phyloP scores from a whole-genome alignment of 2,797 vertebrate species.

The Protosalanx chinensis region DNA sequence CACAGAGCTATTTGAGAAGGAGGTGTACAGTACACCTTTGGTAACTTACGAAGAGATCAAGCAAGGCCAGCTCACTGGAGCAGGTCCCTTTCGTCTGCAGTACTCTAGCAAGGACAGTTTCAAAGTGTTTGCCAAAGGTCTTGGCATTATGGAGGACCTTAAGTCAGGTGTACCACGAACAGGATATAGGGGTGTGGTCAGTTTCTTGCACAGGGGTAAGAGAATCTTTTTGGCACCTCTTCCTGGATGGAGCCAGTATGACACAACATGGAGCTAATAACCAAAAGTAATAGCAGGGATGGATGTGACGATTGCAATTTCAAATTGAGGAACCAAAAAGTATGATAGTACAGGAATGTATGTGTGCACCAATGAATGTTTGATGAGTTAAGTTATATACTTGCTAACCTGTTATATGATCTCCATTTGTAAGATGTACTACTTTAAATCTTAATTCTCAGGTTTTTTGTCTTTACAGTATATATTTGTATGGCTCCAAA shows the following conservation, averaged over 20 bases:
- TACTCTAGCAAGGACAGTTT: conserved; percentile 85
- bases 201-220: conserved; percentile 80
- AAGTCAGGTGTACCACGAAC: conserved; percentile 91
- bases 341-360: conserved; percentile 6
- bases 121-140: conserved; percentile 82
- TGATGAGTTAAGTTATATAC: conserved; percentile 6
- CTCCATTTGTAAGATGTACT: conserved; percentile 25
- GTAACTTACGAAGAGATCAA: conserved; percentile 79
- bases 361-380: conserved; percentile 29
- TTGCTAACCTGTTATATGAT: conserved; percentile 14
- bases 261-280: conserved; percentile 84
- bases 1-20: conserved; percentile 67
- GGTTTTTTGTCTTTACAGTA: conserved; percentile 52
- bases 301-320: conserved; percentile 17
- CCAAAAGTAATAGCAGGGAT: background rate
- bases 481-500: conserved; percentile 31
- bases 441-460: conserved; percentile 54
- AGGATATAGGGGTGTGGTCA: conserved; percentile 89
- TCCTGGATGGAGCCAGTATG: conserved; percentile 83
- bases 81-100: conserved; percentile 80
- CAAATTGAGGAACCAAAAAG: conserved; percentile 52
- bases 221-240: conserved; percentile 86
- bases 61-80: conserved; percentile 63
- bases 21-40: conserved; percentile 79
- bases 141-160: conserved; percentile 93